phyloP scores from a whole-genome alignment of 2,797 vertebrate species.

The Cygnus olor region DNA sequence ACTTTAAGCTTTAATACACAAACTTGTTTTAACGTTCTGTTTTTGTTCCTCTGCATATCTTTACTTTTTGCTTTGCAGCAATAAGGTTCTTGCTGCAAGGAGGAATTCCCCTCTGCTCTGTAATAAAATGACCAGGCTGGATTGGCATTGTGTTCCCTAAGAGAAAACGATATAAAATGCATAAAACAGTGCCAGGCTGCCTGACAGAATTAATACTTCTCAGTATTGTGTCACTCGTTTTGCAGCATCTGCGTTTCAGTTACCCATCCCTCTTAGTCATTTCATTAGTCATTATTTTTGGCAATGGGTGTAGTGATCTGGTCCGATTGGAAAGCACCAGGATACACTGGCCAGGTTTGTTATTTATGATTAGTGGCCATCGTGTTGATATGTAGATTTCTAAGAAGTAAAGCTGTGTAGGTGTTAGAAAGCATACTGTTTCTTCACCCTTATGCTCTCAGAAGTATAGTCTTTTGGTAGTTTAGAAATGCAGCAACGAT shows the following conservation, averaged over 20 bases:
- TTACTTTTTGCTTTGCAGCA: neutral
- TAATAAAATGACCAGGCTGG: conserved; percentile 22
- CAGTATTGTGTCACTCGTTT: conserved; percentile 45
- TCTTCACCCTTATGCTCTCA: conserved; percentile 4
- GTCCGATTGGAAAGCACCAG: conserved; percentile 29
- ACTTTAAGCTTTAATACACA: neutral
- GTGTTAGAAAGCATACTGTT: neutral
- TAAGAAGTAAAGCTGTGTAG: neutral
- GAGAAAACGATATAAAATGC: conserved; percentile 22
- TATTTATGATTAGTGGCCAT: neutral
- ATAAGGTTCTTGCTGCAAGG: neutral
- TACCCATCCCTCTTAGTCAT: conserved; percentile 65
- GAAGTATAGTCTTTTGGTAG: neutral
- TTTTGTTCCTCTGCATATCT: neutral
- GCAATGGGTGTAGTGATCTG: conserved; percentile 6
- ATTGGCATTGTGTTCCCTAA: neutral
- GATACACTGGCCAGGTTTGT: neutral
- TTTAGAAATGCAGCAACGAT: neutral
- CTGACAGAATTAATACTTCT: conserved; percentile 50
- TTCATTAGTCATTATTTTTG: conserved; percentile 66
- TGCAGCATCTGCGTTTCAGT: conserved; percentile 44
- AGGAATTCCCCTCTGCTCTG: conserved; percentile 21
- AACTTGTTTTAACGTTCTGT: neutral
- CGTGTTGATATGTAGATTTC: neutral
- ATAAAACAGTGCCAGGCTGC: neutral